These are phyloP conservation scores for Tupaia tana DNA, from an alignment of 2,113 vertebrate species.

Conservation along the genomic window DNA sequence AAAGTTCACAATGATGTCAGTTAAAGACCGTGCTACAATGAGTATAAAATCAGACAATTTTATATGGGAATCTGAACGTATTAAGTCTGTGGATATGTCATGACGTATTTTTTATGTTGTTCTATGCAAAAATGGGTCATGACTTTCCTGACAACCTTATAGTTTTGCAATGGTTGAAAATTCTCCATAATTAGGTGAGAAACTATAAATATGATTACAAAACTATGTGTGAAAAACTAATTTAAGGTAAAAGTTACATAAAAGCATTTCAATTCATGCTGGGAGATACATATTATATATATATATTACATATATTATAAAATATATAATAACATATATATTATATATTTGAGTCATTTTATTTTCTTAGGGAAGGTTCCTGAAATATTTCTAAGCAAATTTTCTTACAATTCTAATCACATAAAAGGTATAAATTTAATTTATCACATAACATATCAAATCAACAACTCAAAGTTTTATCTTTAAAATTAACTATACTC, in stretches of 20 bases:
- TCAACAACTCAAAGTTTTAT: slow-evolving; percentile 9
- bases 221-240: background rate
- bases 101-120: no score
- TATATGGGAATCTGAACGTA: slow-evolving; percentile 3
- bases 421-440: background rate
- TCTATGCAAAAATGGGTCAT: no score
- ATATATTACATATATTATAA: no score
- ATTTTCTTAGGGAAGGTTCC: background rate
- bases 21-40: background rate
- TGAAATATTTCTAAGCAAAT: background rate
- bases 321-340: no score
- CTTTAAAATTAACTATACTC: background rate
- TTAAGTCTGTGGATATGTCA: no score
- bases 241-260: background rate
- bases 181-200: background rate
- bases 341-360: background rate
- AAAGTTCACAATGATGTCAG: background rate
- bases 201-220: background rate
- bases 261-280: background rate
- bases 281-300: background rate
- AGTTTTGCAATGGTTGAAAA: background rate
- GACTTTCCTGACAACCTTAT: background rate
- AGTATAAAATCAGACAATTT: background rate
- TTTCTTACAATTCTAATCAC: background rate
- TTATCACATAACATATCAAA: background rate